Conservation (phyloP, 2,888 invertebrate genomes). For the Sesamia inferens region DNA sequence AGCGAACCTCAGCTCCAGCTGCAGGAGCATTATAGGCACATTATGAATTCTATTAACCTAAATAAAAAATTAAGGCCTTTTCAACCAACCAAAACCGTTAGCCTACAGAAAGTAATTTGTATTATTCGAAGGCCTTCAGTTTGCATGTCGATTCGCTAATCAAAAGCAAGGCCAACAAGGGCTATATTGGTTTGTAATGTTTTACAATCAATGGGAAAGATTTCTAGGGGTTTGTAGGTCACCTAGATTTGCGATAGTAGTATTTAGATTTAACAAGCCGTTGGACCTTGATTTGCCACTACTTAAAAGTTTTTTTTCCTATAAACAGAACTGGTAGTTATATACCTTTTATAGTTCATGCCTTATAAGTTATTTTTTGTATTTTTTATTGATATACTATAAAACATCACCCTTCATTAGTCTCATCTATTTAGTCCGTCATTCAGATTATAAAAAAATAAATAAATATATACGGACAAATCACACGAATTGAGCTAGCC, state of each 20-base stretch:
- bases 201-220: conserved; percentile 50
- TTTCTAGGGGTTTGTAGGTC: conserved; percentile 41
- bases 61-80: conserved; percentile 14
- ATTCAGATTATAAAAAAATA: too few species aligned
- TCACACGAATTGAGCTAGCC: too few species aligned
- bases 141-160: conserved; percentile 52
- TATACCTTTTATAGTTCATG: too few species aligned
- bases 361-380: not conserved
- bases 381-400: not conserved
- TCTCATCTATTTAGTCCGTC: too few species aligned
- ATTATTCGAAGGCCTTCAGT: conserved; percentile 31
- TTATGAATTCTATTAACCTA: not conserved
- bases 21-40: not conserved
- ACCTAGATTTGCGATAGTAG: conserved; percentile 42
- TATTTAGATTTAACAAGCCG: conserved; percentile 22
- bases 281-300: conserved; percentile 9
- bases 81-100: conserved; percentile 12
- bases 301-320: not conserved
- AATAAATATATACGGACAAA: too few species aligned
- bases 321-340: not conserved
- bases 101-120: conserved; percentile 29
- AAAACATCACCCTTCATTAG: too few species aligned
- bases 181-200: conserved; percentile 45
- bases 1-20: not conserved
- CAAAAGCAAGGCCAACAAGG: conserved; percentile 40